A percentile compares a stretch with the other conserved stretches of the same genome.
Evolutionary conservation across 2,113 vertebrate genomes (phyloP).

Genomic region (Psittacula cyanocephala): DNA sequence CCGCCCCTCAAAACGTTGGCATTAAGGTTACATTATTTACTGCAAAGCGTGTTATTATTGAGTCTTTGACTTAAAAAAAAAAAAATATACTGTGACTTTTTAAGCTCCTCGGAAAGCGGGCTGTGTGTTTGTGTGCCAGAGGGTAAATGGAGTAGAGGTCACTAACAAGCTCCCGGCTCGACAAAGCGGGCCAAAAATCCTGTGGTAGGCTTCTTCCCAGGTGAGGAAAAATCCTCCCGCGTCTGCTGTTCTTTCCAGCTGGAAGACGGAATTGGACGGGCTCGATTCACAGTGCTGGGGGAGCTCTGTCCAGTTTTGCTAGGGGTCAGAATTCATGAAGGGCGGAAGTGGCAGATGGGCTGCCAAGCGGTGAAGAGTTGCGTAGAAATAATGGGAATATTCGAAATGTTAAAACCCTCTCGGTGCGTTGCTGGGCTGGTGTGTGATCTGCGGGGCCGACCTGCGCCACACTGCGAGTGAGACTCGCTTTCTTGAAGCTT

Average conservation of each 20-base stretch:
- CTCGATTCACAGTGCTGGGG: neutral
- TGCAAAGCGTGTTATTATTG: neutral
- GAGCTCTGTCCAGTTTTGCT: neutral
- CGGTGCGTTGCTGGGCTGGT: neutral
- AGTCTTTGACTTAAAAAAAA: neutral
- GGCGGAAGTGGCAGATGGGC: neutral
- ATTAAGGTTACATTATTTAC: neutral
- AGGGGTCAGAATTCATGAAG: neutral
- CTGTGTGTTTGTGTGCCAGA: conserved; percentile 45
- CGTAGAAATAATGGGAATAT: neutral
- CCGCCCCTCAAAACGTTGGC: neutral
- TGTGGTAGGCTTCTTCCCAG: conserved; percentile 42
- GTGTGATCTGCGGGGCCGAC: neutral
- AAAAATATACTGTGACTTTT: neutral
- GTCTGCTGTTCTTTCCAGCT: neutral
- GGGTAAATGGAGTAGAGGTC: conserved; percentile 72
- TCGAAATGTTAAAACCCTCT: neutral
- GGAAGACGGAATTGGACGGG: conserved; percentile 38
- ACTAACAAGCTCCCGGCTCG: conserved; percentile 55
- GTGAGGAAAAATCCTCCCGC: conserved; percentile 18
- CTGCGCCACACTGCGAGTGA: neutral
- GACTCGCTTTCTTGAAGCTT: neutral
- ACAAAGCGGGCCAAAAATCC: conserved; percentile 44
- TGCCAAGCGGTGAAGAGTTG: neutral
- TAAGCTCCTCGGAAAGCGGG: conserved; percentile 42